Percentiles rank a stretch among this genome's conserved stretches.
phyloP scores from a whole-genome alignment of 1,140 invertebrate species.

The Ostrea denselamellosa region DNA sequence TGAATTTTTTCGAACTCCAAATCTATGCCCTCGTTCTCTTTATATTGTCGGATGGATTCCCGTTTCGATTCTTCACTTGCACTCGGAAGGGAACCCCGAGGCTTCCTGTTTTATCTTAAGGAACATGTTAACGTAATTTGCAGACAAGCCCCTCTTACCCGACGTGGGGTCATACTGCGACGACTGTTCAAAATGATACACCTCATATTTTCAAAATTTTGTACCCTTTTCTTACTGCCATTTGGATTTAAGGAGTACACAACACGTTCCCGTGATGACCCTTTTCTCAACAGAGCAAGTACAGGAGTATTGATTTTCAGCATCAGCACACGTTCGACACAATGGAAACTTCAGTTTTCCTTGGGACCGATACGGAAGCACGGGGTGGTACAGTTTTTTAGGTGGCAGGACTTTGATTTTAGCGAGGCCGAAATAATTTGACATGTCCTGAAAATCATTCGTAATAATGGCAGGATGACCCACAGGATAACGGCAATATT shows the following conservation, averaged over 20 bases:
- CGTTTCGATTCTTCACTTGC: constrained; percentile 53
- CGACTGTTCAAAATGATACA: constrained; percentile 70
- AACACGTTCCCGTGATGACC: constrained; percentile 75
- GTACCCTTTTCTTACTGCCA: constrained; percentile 75
- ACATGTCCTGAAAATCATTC: constrained; percentile 45
- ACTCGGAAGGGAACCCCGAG: constrained; percentile 57
- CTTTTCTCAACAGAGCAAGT: constrained; percentile 62
- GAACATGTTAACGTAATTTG: constrained; percentile 62
- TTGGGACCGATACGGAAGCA: constrained; percentile 44
- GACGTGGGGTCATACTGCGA: constrained; percentile 66
- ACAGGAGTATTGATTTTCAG: constrained; percentile 49
- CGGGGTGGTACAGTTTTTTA: constrained; percentile 32
- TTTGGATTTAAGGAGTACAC: constrained; percentile 74
- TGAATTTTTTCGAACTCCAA: constrained; percentile 74
- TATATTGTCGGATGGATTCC: constrained; percentile 73
- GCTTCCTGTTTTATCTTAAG: constrained; percentile 67
- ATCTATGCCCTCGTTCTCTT: constrained; percentile 71
- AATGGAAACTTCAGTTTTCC: constrained; percentile 54
- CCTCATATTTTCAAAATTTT: constrained; percentile 75
- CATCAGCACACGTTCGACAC: constrained; percentile 52
- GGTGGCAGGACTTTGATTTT: constrained; percentile 47
- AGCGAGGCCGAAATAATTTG: constrained; percentile 44
- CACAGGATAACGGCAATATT: constrained; percentile 46
- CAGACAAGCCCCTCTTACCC: constrained; percentile 57
- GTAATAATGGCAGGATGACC: constrained; percentile 45